Evolutionary conservation across 2,888 invertebrate species (phyloP), one percentile per base, ranked within the genome.

Genomic region (Omphaloscelis lunosa): DNA sequence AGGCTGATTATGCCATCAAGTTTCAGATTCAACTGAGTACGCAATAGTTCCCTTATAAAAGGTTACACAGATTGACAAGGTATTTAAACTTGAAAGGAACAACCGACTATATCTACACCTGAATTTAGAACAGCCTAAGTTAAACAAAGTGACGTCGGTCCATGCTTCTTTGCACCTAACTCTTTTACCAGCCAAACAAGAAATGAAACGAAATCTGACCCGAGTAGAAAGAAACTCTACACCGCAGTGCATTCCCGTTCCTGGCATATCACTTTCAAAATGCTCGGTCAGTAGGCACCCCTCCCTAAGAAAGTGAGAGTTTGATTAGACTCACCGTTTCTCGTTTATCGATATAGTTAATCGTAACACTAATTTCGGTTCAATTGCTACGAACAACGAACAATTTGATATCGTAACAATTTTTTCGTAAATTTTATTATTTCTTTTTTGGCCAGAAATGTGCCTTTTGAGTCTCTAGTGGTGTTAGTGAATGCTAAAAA

Each of bases 261-360:
- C 77, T 73, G 20, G 65, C 65, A 27, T 80, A 85, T 89, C 80
- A 86, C 87, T 87, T 87, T 88, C 79, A 2, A 58, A 76, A 62
- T 51, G 72, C 45, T 58, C 65, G 70, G 68, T 79, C 73, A 69
- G 29, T 71, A 56, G 53, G 15, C 41, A 58, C 63, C 66, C 74
- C 71, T 79, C 69, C 79, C 77, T 70, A 70, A 75, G 76, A 84
- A 86, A 88, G 80, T 75, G 74, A 86, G 80, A 85, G 81, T 23
- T 51, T 20, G 34, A 73, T 74, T 71, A 39, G 17, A 59, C 45
- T 53, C 74, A 61, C 78, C 56, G 66, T 53, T 53, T 72, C 68
- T 71, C 58, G 56, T 75, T 80, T 72, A 83, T 80, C 84, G 58
- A 72, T 59, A 39, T 56, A 45, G 41, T 69, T 72, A 77, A 72